Evolutionary conservation across 2,888 invertebrate species (phyloP).

Genomic region (Marasmarcha lunaedactyla): DNA sequence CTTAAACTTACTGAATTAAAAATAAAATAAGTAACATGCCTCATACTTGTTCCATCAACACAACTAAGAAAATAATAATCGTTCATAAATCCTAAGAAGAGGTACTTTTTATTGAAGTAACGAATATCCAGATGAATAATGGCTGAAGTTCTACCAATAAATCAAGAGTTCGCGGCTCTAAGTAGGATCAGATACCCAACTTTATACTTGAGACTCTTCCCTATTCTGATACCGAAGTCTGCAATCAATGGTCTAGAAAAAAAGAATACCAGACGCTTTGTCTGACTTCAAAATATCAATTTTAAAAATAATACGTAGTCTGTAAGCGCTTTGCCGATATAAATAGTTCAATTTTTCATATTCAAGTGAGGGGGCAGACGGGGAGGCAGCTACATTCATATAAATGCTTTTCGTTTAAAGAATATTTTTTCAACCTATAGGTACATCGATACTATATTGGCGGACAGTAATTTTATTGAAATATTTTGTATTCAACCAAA

Average conservation of each 20-base stretch:
- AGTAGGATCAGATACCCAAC: slow-evolving; percentile 41
- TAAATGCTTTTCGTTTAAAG: too few species aligned
- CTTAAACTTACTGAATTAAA: too few species aligned
- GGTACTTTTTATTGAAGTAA: slow-evolving; percentile 67
- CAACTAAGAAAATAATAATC: too few species aligned
- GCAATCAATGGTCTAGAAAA: slow-evolving; percentile 37
- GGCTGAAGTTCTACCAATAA: slow-evolving; percentile 62
- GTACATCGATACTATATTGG: too few species aligned
- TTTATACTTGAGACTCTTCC: slow-evolving; percentile 46
- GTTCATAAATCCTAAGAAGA: slow-evolving; percentile 64
- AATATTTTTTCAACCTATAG: too few species aligned
- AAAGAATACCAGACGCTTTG: slow-evolving; percentile 16
- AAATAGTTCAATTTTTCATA: slow-evolving; percentile 1
- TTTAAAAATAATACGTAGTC: too few species aligned
- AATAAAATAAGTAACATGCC: too few species aligned
- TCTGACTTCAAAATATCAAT: slow-evolving; percentile 4
- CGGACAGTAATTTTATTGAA: too few species aligned
- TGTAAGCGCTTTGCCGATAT: neutral
- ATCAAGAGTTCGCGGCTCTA: slow-evolving; percentile 47
- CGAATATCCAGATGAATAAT: slow-evolving; percentile 68
- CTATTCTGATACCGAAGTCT: slow-evolving; percentile 34
- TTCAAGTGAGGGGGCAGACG: neutral
- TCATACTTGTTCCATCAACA: too few species aligned
- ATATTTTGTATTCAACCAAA: too few species aligned
- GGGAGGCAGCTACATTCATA: neutral